A percentile compares a stretch with the other conserved stretches of the same genome.
Evolutionary conservation across 2,113 vertebrate genomes (phyloP).

Genomic region (Xenopus laevis): DNA sequence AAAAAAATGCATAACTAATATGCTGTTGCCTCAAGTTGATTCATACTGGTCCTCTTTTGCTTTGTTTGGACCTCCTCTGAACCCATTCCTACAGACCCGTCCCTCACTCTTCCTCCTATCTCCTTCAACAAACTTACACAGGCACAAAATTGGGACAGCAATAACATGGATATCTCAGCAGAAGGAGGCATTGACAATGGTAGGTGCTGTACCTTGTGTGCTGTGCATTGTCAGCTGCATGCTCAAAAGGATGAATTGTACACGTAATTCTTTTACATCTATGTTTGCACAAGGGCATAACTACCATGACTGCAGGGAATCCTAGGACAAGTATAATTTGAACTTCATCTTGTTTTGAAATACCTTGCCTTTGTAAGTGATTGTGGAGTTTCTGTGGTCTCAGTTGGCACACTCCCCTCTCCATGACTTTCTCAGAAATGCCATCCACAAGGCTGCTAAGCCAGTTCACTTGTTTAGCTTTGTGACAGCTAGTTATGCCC

Average conservation of each 20-base stretch:
- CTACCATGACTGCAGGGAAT: too few relatives aligned
- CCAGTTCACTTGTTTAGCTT: too few relatives aligned
- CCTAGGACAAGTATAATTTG: too few relatives aligned
- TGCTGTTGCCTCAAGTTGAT: slow-evolving; percentile 58
- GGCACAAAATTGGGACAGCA: slow-evolving; percentile 81
- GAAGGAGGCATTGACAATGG: slow-evolving; percentile 81
- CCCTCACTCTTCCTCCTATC: slow-evolving; percentile 81
- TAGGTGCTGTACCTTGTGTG: slow-evolving; percentile 64
- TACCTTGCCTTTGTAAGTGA: too few relatives aligned
- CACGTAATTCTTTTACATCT: not conserved
- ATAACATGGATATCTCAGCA: slow-evolving; percentile 76
- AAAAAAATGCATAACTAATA: slow-evolving; percentile 55
- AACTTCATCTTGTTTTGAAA: too few relatives aligned
- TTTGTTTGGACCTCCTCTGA: slow-evolving; percentile 59
- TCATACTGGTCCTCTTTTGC: slow-evolving; percentile 56
- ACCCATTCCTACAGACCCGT: slow-evolving; percentile 72
- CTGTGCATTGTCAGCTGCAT: slow-evolving; percentile 15
- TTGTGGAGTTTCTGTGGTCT: too few relatives aligned
- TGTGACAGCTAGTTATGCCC: too few relatives aligned
- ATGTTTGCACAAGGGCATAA: too few relatives aligned
- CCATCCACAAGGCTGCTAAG: too few relatives aligned
- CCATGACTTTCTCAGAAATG: too few relatives aligned
- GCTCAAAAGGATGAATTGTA: not conserved
- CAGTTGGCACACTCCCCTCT: too few relatives aligned
- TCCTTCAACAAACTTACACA: slow-evolving; percentile 87